phyloP scores from a whole-genome alignment of 2,113 vertebrate genomes.

The Muscicapa adusta region DNA sequence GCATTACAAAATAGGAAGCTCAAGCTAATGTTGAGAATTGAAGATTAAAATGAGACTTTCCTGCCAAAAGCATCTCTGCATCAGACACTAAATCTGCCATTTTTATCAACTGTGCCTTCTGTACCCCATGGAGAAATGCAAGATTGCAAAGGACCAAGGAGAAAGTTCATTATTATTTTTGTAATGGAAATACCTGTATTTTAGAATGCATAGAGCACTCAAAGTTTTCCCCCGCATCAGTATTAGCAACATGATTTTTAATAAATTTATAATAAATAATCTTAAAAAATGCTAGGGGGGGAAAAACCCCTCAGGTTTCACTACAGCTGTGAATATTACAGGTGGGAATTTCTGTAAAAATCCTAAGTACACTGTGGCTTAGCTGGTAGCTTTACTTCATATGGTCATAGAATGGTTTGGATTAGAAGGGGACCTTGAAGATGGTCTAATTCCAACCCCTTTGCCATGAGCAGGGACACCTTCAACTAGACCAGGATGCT shows the following conservation, averaged over 20 bases:
- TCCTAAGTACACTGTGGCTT: fast-evolving
- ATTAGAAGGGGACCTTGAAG: neutral
- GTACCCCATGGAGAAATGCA: fast-evolving
- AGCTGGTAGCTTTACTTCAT: neutral
- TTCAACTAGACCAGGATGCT: neutral
- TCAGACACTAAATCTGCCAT: fast-evolving
- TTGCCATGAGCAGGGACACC: neutral
- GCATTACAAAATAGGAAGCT: neutral
- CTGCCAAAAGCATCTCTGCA: neutral
- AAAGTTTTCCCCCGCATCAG: fast-evolving
- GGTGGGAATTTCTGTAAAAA: neutral
- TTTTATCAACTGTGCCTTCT: neutral
- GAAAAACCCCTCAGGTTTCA: neutral
- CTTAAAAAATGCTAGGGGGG: fast-evolving
- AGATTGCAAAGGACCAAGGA: neutral
- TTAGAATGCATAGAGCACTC: neutral
- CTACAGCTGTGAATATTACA: no score
- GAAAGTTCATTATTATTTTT: neutral
- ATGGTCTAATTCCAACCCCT: fast-evolving
- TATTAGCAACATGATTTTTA: neutral
- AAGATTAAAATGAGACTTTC: neutral
- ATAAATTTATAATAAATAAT: neutral
- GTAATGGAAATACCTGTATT: neutral
- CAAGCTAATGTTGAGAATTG: neutral
- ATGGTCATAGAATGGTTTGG: neutral